Percentiles rank a stretch among this genome's conserved stretches.
Evolutionary conservation across 1,140 invertebrate genomes (phyloP).

Genomic region (Cydia pomonella): DNA sequence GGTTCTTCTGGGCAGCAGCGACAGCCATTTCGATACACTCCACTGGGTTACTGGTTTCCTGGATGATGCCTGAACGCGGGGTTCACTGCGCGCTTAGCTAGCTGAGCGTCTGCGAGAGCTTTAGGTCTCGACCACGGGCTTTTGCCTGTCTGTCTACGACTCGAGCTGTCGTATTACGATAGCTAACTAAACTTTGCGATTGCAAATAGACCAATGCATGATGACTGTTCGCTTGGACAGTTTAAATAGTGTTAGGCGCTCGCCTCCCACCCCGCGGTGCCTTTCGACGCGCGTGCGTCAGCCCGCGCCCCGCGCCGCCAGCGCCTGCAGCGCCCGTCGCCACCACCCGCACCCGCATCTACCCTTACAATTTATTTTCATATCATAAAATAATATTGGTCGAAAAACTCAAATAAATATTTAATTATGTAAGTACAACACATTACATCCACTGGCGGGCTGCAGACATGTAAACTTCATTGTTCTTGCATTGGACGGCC

Average conservation of each 20-base stretch:
- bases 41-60: slow-evolving; percentile 47
- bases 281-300: slow-evolving; percentile 75
- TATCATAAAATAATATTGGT: not conserved
- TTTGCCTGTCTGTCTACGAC: slow-evolving; percentile 79
- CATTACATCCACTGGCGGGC: no score
- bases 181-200: slow-evolving; percentile 78
- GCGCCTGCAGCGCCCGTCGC: slow-evolving; percentile 39
- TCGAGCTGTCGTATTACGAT: slow-evolving; percentile 77
- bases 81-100: slow-evolving; percentile 79
- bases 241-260: slow-evolving; percentile 79
- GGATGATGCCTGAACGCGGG: slow-evolving; percentile 68
- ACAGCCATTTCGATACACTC: slow-evolving; percentile 85
- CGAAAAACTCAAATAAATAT: no score
- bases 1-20: slow-evolving; percentile 93
- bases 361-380: slow-evolving; percentile 19
- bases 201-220: slow-evolving; percentile 81
- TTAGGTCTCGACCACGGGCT: slow-evolving; percentile 79
- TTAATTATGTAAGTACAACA: no score
- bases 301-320: slow-evolving; percentile 50
- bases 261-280: slow-evolving; percentile 69
- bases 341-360: slow-evolving; percentile 38
- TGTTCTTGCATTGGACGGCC: no score
- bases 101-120: slow-evolving; percentile 76
- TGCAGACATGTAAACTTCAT: no score
- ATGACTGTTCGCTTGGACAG: slow-evolving; percentile 76